A percentile compares a stretch with the other conserved stretches of the same genome.
phyloP scores from a whole-genome alignment of 2,113 vertebrate genomes.

The Sphyrna mokarran region DNA sequence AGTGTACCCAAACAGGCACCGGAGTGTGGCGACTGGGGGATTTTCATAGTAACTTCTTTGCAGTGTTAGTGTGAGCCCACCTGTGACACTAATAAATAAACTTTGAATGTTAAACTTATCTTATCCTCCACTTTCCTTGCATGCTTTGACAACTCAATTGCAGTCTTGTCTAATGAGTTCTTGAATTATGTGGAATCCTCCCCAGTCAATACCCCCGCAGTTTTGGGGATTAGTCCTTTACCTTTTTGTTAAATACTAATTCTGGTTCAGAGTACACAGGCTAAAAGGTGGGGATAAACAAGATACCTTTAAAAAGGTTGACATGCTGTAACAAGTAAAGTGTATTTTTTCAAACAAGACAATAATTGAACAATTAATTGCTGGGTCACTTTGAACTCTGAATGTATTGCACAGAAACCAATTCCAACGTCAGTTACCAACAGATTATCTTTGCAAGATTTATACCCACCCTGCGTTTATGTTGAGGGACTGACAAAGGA shows the following conservation, averaged over 20 bases:
- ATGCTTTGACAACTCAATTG: neutral
- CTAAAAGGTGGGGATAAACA: neutral
- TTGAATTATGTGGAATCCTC: neutral
- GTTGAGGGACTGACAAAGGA: too few relatives aligned
- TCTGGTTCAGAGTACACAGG: neutral
- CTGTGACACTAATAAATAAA: too few relatives aligned
- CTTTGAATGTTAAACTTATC: too few relatives aligned
- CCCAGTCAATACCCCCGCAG: neutral
- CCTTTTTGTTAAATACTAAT: neutral
- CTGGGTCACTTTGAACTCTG: conserved; percentile 14
- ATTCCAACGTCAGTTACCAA: neutral
- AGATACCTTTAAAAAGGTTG: neutral
- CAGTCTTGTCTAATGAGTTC: neutral
- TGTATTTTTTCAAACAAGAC: neutral
- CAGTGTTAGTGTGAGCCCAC: too few relatives aligned
- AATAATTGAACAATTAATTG: neutral
- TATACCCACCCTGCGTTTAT: neutral
- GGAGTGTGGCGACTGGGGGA: too few relatives aligned
- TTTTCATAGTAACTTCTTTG: too few relatives aligned
- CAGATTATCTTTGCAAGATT: neutral
- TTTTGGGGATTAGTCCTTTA: neutral
- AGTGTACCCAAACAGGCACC: too few relatives aligned
- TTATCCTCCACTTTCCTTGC: neutral
- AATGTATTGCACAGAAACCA: neutral
- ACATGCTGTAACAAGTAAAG: neutral